phyloP scores from a whole-genome alignment of 35 echinoderm and acorn worm species.

The Heliocidaris erythrogramma region DNA sequence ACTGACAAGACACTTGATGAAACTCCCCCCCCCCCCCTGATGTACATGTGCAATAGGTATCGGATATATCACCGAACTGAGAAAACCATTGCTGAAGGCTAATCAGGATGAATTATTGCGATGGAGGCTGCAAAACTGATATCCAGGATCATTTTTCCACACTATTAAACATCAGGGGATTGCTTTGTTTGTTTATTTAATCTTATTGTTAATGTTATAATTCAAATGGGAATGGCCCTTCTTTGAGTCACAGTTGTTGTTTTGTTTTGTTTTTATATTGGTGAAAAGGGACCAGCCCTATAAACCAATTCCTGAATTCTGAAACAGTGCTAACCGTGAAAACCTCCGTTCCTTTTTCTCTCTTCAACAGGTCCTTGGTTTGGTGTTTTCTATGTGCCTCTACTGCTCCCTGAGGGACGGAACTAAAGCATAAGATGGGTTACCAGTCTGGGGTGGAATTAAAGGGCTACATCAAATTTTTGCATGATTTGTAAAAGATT shows the following conservation, averaged over 20 bases:
- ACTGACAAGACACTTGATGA: no score
- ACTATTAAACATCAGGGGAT: no score
- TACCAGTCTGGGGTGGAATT: not conserved
- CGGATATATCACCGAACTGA: no score
- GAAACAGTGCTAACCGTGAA: not conserved
- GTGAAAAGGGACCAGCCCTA: not conserved
- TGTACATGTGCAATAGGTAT: no score
- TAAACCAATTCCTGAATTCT: not conserved
- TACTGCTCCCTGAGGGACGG: constrained; percentile 39
- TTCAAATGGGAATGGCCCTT: not conserved
- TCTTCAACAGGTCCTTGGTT: constrained; percentile 33
- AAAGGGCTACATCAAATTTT: not conserved
- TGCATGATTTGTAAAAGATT: not conserved
- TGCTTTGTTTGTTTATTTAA: not conserved
- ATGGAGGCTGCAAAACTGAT: no score
- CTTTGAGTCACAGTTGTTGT: not conserved
- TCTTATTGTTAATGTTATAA: not conserved
- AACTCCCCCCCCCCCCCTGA: no score
- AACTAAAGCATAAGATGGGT: constrained; percentile 35
- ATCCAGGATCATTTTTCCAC: no score
- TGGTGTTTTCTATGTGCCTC: constrained; percentile 52
- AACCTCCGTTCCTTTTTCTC: not conserved
- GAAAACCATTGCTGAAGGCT: no score
- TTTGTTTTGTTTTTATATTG: not conserved
- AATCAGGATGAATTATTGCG: no score